These are phyloP conservation scores for Andricus curvator DNA, from an alignment of 2,888 invertebrate genomes.

Conservation along the genomic window DNA sequence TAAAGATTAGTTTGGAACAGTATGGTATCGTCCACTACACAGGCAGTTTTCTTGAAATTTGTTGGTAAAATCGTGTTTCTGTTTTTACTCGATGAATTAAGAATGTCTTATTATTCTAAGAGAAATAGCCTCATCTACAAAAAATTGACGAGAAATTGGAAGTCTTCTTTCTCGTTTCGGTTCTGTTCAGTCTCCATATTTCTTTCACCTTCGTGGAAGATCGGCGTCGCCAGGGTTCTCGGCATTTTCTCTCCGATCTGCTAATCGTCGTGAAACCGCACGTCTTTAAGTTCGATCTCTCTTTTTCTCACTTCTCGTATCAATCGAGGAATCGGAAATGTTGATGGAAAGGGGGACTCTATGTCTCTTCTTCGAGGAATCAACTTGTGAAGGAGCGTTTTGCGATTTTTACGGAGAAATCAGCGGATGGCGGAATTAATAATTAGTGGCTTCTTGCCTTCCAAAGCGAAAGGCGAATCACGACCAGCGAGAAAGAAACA, in stretches of 20 bases:
- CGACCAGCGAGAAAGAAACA: neutral
- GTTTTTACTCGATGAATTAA: neutral
- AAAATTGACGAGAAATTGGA: slow-evolving; percentile 31
- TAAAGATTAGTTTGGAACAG: neutral
- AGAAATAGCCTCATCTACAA: slow-evolving; percentile 10
- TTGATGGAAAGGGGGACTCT: slow-evolving; percentile 30
- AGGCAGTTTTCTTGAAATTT: neutral
- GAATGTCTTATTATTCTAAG: slow-evolving; percentile 14
- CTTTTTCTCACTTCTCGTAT: slow-evolving; percentile 47
- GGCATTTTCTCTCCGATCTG: slow-evolving; percentile 55
- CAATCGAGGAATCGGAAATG: slow-evolving; percentile 36
- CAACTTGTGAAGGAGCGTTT: slow-evolving; percentile 47
- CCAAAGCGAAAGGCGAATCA: neutral
- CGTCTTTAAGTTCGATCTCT: slow-evolving; percentile 44
- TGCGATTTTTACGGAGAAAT: slow-evolving; percentile 51
- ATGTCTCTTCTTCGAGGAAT: slow-evolving; percentile 50
- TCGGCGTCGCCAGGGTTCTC: slow-evolving; percentile 47
- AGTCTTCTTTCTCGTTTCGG: slow-evolving; percentile 42
- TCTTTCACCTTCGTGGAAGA: slow-evolving; percentile 57
- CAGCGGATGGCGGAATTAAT: slow-evolving; percentile 54
- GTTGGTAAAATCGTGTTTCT: neutral
- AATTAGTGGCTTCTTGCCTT: slow-evolving; percentile 52
- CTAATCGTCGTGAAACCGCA: slow-evolving; percentile 33
- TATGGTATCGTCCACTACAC: neutral
- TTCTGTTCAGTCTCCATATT: slow-evolving; percentile 41